Conservation (phyloP, 2,888 invertebrate species). For the Rapana venosa region DNA sequence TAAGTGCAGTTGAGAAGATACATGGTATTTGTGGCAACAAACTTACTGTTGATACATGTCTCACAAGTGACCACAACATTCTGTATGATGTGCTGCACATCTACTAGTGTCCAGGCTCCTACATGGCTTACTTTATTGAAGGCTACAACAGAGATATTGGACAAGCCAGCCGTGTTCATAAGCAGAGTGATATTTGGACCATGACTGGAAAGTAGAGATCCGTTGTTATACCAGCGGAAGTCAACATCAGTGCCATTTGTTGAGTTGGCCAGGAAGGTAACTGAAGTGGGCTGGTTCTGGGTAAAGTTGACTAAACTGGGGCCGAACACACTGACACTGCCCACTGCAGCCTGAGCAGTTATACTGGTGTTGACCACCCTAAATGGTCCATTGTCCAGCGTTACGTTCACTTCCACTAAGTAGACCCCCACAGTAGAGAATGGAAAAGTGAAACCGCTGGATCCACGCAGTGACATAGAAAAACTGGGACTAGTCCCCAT, state of each 20-base stretch:
- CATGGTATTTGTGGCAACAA: not conserved
- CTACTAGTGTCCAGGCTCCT: not conserved
- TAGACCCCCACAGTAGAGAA: conserved; percentile 49
- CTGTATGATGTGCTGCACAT: conserved; percentile 38
- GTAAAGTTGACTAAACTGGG: conserved; percentile 6
- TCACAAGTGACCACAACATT: conserved; percentile 28
- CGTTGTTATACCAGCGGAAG: conserved; percentile 32
- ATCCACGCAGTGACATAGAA: conserved; percentile 9
- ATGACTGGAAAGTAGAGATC: not conserved
- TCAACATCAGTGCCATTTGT: not conserved
- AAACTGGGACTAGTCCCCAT: too few relatives aligned
- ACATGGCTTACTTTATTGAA: conserved; percentile 38
- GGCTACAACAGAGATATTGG: conserved; percentile 42
- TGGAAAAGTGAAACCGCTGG: not conserved
- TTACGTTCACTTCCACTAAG: conserved; percentile 53
- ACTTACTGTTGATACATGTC: conserved; percentile 33
- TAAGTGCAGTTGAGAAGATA: conserved; percentile 27
- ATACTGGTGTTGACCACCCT: not conserved
- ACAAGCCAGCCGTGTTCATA: conserved; percentile 33
- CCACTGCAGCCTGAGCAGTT: conserved; percentile 15
- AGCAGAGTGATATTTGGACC: conserved; percentile 24
- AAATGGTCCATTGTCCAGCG: conserved; percentile 23
- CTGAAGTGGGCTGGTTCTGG: not conserved
- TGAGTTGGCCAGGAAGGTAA: not conserved
- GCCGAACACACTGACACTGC: conserved; percentile 14